A percentile compares a stretch with the other conserved stretches of the same genome.
Evolutionary conservation across 2,113 vertebrate genomes (phyloP).

Genomic region (Malurus alboscapulatus): DNA sequence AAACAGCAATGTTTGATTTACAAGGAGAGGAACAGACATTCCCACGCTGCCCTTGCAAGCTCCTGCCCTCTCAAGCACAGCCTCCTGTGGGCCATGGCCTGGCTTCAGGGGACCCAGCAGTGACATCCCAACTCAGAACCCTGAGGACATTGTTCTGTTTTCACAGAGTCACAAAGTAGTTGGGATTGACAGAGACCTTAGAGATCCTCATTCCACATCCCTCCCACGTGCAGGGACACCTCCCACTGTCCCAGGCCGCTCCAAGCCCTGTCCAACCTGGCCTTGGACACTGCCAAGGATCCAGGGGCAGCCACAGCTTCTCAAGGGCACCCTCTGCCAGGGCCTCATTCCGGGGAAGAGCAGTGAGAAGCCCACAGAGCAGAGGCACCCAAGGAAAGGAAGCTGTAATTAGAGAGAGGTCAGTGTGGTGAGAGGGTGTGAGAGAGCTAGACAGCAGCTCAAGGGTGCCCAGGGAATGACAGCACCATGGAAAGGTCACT

Average conservation of each 20-base stretch:
- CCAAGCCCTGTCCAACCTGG: not conserved
- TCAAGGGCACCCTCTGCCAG: not conserved
- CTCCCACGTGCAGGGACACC: not conserved
- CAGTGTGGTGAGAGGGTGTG: not conserved
- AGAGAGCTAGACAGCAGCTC: not conserved
- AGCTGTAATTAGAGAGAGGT: not conserved
- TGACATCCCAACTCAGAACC: not conserved
- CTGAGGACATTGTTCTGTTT: fast-evolving
- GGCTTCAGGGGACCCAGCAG: not conserved
- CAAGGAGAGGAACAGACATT: not conserved
- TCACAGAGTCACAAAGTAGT: not conserved
- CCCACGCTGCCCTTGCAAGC: fast-evolving
- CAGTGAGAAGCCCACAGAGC: not conserved
- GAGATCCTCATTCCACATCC: not conserved
- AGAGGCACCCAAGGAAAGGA: not conserved
- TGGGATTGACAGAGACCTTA: not conserved
- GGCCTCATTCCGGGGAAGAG: not conserved
- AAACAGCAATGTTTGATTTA: not conserved
- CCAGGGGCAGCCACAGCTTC: not conserved
- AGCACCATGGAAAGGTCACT: not conserved
- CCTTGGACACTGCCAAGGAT: not conserved
- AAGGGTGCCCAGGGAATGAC: not conserved
- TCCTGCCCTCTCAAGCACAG: not conserved
- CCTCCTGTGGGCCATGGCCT: not conserved
- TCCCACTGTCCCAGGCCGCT: not conserved